A percentile compares a stretch with the other conserved stretches of the same genome.
phyloP scores from a whole-genome alignment of 2,113 vertebrate genomes.

The Notiomystis cincta region DNA sequence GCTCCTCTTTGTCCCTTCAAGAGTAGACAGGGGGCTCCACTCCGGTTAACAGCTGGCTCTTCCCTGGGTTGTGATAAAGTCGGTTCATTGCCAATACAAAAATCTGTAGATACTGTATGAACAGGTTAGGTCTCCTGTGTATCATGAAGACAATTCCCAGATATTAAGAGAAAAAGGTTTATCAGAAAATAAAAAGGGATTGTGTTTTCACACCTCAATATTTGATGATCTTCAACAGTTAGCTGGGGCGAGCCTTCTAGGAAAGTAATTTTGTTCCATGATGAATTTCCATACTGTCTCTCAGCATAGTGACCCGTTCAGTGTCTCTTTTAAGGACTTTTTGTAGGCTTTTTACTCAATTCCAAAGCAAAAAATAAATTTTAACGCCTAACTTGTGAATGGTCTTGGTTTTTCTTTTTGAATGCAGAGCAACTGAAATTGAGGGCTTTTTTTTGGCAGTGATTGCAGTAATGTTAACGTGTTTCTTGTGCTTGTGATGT shows the following conservation, averaged over 20 bases:
- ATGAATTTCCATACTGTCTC: background rate
- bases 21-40: background rate
- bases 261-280: background rate
- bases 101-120: background rate
- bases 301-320: background rate
- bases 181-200: background rate
- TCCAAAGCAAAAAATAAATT: background rate
- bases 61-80: background rate
- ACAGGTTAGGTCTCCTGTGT: background rate
- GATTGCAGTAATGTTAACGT: background rate
- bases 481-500: background rate
- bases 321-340: background rate
- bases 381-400: background rate
- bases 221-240: background rate
- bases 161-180: background rate
- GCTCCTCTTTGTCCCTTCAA: background rate
- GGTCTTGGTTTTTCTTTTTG: background rate
- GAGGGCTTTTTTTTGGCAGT: rapidly evolving
- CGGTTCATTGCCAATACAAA: background rate
- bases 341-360: background rate
- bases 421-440: background rate
- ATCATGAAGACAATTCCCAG: background rate
- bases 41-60: background rate
- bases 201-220: background rate
- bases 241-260: background rate